Evolutionary conservation across 2,797 vertebrate species (phyloP), one percentile per base, ranked within the genome.

Genomic region (Pangasius djambal): DNA sequence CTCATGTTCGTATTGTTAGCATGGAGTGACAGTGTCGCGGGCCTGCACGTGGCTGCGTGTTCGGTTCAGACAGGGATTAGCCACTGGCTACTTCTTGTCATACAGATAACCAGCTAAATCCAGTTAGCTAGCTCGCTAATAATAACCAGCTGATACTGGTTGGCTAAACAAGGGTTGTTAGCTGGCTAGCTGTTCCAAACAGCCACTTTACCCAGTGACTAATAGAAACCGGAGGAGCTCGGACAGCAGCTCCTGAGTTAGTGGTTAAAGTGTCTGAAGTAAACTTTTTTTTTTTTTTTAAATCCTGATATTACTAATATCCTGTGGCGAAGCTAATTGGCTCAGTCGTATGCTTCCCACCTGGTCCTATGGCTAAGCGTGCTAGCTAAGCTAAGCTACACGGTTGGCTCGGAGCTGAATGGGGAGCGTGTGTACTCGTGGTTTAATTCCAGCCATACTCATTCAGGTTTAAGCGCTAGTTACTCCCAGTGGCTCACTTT

Each of bases 61-160:
- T 75, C 88, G 63, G 61, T 83, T 85, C 48, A 67, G 69, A 77
- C 55, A 52, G 44, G 63, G 77, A 77, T 69, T 87, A 55, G 70
- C 69, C 28, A 3, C 59, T 7, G 74, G 72, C 65, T 78, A 72
- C 88, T 87, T 86, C 75, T 90, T 86, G 81, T 87, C 20, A 65
- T 37, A 57, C 86, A 74, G 74, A 75, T 90, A 89, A 89, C 89
- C 90, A 91, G 92, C 90, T 91, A 87, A 88, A 90, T 89, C 91
- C 91, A 89, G 91, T 89, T 87, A 87, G 89, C 67, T 86, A 63
- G 59, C 90, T 70, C 61, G 87, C 91, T 92, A 92, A 88, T 89
- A 93, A 89, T 92, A 91, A 89, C 90, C 91, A 86, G 91, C 88
- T 90, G 89, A 90, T 91, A 65, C 77, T 50, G 77, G 20, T 57